These are phyloP conservation scores for Dichetophora obliterata DNA, from an alignment of 2,888 invertebrate genomes.

Conservation along the genomic window DNA sequence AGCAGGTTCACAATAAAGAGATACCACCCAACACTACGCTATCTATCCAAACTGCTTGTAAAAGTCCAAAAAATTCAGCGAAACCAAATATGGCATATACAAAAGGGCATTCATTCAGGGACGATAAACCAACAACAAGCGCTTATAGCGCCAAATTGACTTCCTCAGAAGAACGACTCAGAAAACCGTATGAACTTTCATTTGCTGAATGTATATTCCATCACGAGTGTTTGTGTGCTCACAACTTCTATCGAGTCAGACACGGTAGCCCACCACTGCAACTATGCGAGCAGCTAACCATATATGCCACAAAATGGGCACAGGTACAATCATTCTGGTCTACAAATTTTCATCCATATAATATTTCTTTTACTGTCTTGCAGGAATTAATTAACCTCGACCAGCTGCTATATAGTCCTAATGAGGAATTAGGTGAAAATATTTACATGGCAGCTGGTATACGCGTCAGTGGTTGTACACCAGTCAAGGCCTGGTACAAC, in stretches of 20 bases:
- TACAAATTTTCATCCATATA: too few species aligned
- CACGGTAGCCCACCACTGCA: slow-evolving; percentile 80
- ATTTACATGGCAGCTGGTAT: slow-evolving; percentile 83
- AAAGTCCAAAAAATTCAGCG: too few species aligned
- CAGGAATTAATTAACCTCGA: slow-evolving; percentile 69
- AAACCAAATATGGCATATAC: too few species aligned
- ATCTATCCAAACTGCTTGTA: too few species aligned
- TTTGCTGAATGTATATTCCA: background rate
- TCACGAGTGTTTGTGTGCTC: slow-evolving; percentile 59
- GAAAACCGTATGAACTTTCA: too few species aligned
- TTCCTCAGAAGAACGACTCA: too few species aligned
- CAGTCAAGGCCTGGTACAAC: slow-evolving; percentile 85
- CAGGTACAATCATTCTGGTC: slow-evolving; percentile 67
- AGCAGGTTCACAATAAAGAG: too few species aligned
- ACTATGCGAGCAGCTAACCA: slow-evolving; percentile 76
- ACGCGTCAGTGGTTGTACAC: slow-evolving; percentile 76
- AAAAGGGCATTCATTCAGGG: too few species aligned
- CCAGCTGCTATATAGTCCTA: slow-evolving; percentile 76
- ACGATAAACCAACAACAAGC: too few species aligned
- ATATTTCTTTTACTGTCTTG: background rate
- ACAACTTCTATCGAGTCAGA: slow-evolving; percentile 79
- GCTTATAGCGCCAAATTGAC: too few species aligned
- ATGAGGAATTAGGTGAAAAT: slow-evolving; percentile 76
- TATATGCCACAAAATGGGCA: slow-evolving; percentile 81
- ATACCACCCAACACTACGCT: too few species aligned